A percentile compares a stretch with the other conserved stretches of the same genome.
Evolutionary conservation across 2,888 invertebrate species (phyloP).

Genomic region (Cecidostiba fungosa): DNA sequence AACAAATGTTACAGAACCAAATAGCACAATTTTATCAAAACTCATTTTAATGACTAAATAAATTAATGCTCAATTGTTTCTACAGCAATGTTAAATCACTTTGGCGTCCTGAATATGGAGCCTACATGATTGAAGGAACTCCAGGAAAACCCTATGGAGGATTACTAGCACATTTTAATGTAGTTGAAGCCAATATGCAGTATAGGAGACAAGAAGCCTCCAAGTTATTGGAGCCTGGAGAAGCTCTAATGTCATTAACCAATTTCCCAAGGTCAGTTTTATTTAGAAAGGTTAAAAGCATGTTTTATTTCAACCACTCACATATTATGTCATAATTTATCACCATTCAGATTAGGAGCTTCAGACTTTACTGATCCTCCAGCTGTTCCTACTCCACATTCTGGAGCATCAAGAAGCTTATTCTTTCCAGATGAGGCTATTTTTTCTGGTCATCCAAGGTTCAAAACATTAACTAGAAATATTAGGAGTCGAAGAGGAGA

Average conservation of each 20-base stretch:
- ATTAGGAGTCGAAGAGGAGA: slow-evolving; percentile 95
- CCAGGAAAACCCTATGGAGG: slow-evolving; percentile 98
- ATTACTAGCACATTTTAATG: slow-evolving; percentile 96
- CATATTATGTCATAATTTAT: slow-evolving; percentile 38
- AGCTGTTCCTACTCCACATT: slow-evolving; percentile 86
- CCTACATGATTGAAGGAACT: slow-evolving; percentile 99
- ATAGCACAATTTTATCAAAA: not conserved
- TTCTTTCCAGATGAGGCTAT: slow-evolving; percentile 98
- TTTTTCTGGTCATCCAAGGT: slow-evolving; percentile 97
- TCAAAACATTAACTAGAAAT: slow-evolving; percentile 95
- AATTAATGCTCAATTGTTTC: slow-evolving; percentile 47
- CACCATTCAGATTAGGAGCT: slow-evolving; percentile 88
- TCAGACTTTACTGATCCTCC: slow-evolving; percentile 93
- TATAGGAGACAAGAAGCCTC: slow-evolving; percentile 92
- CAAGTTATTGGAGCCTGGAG: slow-evolving; percentile 88
- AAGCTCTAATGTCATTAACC: slow-evolving; percentile 94
- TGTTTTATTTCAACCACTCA: slow-evolving; percentile 30
- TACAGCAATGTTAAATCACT: slow-evolving; percentile 87
- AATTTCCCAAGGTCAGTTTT: slow-evolving; percentile 91
- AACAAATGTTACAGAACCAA: not conserved
- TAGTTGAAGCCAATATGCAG: slow-evolving; percentile 99
- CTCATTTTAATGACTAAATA: slow-evolving; percentile 6
- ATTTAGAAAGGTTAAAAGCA: slow-evolving; percentile 35
- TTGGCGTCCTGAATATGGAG: slow-evolving; percentile 99
- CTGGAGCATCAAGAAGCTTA: slow-evolving; percentile 90